These are phyloP conservation scores for Buathra laborator DNA, from an alignment of 2,888 invertebrate genomes.

Conservation along the genomic window DNA sequence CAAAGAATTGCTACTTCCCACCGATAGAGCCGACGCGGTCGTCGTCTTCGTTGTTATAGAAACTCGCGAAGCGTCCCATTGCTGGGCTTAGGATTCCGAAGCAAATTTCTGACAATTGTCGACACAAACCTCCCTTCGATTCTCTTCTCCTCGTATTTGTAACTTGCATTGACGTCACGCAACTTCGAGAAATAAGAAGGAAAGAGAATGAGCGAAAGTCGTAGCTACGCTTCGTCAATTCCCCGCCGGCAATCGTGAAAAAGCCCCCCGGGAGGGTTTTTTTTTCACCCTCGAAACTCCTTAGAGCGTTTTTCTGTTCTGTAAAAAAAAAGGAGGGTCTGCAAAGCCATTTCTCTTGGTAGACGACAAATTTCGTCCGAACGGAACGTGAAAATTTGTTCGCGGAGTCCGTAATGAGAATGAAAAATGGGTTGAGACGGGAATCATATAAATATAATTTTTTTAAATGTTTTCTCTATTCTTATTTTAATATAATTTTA, in stretches of 20 bases:
- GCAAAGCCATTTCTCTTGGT: background rate
- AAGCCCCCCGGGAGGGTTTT: conserved; percentile 4
- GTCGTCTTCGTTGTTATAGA: conserved; percentile 28
- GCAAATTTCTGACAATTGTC: conserved; percentile 43
- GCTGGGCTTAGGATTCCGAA: background rate
- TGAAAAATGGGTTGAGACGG: background rate
- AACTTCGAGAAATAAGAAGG: conserved; percentile 30
- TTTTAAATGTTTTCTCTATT: background rate
- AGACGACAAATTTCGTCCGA: conserved; percentile 3
- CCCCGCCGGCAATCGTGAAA: conserved; percentile 32
- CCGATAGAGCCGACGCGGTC: background rate
- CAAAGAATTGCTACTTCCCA: conserved; percentile 1
- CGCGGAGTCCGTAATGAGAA: background rate
- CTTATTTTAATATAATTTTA: no score
- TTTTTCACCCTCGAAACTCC: background rate
- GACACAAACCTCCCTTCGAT: conserved; percentile 22
- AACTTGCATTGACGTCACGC: conserved; percentile 51
- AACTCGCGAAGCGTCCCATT: background rate
- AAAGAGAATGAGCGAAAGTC: conserved; percentile 2
- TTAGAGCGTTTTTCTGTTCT: conserved; percentile 9
- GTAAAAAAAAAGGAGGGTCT: background rate
- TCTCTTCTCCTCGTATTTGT: background rate
- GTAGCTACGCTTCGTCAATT: conserved; percentile 33
- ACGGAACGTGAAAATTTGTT: background rate
- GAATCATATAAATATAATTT: background rate